Evolutionary conservation across 2,113 vertebrate genomes (phyloP), one percentile per base, ranked within the genome.

Genomic region (Spea multiplicata): DNA sequence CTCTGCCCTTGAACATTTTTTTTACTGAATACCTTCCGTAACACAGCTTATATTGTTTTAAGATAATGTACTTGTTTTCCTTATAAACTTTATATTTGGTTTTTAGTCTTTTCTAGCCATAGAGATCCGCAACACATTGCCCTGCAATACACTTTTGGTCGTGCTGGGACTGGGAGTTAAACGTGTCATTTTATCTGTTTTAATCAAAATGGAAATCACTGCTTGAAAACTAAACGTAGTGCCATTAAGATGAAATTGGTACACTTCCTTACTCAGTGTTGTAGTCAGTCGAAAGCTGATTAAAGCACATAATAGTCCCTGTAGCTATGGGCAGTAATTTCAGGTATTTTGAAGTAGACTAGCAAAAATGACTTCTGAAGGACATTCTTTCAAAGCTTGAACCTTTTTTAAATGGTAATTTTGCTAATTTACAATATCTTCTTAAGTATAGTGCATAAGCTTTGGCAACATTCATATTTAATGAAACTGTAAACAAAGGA

Each of bases 171-270:
- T 9, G 57, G 17, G 70, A 46, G 76, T 79, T 79, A 79, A 79
- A 8, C 7, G 57, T 16, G 50, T 57, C 6, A 59, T 67, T 75
- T 65, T 79, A 73, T 80, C 77, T 49, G 50, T 73, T 80, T 80
- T 80, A 80, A 80, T 80, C 77, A 80, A 80, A 80, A 80, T 80
- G 77, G 77, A 80, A 80, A 80, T 80, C 71, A 8, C 77, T 73
- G 77, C 70, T 73, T 80, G 71, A 73, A 73, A 79, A 80, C 12
- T 55, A 66, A 80, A 67, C n/a, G 52, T 52, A 8, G 64, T 72
- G n/a, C 77, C 71, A 80, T 73, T 80, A 80, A 53, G 44, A 16
- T 67, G 70, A 73, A 61, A 80, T 73, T 57, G 64, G 67, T 73
- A 66, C 64, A 73, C 62, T 80, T 66, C 71, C 71, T 80, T 67